Evolutionary conservation across 37 sponge, comb jelly and placozoan species (phyloP).

Genomic region (Eunapius fragilis): DNA sequence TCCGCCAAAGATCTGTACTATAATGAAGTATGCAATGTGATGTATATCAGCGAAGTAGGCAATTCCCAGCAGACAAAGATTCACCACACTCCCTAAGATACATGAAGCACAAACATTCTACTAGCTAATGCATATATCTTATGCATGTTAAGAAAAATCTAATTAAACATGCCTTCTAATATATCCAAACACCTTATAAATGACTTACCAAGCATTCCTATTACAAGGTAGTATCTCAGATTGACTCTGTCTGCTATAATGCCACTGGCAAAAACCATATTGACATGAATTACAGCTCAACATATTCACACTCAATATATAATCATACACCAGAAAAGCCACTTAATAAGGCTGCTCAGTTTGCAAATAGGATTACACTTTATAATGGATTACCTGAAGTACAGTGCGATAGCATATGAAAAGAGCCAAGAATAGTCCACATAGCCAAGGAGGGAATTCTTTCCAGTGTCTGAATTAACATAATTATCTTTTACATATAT

Average conservation of each 20-base stretch:
- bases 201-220: constrained; percentile 86
- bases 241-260: constrained; percentile 81
- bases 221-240: constrained; percentile 80
- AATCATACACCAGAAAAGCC: neutral
- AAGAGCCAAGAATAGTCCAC: constrained; percentile 74
- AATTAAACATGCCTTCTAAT: no score
- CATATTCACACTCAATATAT: no score
- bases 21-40: constrained; percentile 74
- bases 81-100: constrained; percentile 49
- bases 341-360: no score
- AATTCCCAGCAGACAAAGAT: constrained; percentile 67
- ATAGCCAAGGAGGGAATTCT: constrained; percentile 50
- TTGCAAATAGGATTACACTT: no score
- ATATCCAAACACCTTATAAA: no score
- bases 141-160: no score
- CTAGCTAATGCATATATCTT: neutral
- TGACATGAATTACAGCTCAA: no score
- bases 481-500: no score
- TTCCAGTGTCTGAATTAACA: constrained; percentile 25
- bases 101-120: neutral
- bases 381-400: constrained; percentile 35
- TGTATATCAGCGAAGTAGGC: constrained; percentile 85
- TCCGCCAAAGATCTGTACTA: constrained; percentile 85
- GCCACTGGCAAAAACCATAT: constrained; percentile 72
- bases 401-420: constrained; percentile 72